Evolutionary conservation across 2,888 invertebrate species (phyloP), one percentile per base, ranked within the genome.

Genomic region (Apamea epomidion): DNA sequence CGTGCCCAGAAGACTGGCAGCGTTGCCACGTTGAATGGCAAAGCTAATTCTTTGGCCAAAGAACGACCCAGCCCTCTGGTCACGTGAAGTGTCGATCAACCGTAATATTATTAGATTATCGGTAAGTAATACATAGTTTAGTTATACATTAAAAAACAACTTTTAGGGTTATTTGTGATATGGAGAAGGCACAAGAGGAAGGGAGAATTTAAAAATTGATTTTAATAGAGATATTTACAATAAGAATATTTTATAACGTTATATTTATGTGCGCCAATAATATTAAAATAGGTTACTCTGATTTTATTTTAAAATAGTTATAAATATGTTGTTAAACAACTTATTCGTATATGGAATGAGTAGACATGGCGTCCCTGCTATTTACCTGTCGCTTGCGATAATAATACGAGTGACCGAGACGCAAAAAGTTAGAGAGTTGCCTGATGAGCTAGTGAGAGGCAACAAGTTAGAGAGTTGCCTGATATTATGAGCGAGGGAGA

Each of bases 181-280:
- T 86, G 87, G 84, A 83, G 32, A 91, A 92, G 92, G 92, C 92
- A 92, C 92, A 87, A 42, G 77, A 71, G 74, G 78, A 62, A 73
- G 54, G 32, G 70, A 54, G 10, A 16, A 64, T 84, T 70, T 67
- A 0, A 64, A 84, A 84, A 67, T 21, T 18, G 21, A 2, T 32
- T 14, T 37, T 12, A 18, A 58, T 1, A 37, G n/a, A 18, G 2
- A 18, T 58, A 42, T 25, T 64, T 82, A 37, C 4, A 51, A 69
- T 48, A 48, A 14, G 5, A 21, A 65, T 21, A 32, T 21, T 70
- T 32, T n/a, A 48, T 51, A 29, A 8, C 0, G 80, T 25, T 42
- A 8, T 32, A 32, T 32, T 32, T 32, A 69, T 14, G 12, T 51
- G 21, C 32, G 76, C 42, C 68, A 80, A 83, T 76, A 45, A 83